Evolutionary conservation across 1,140 invertebrate genomes (phyloP).

Genomic region (Diorhabda elongata): DNA sequence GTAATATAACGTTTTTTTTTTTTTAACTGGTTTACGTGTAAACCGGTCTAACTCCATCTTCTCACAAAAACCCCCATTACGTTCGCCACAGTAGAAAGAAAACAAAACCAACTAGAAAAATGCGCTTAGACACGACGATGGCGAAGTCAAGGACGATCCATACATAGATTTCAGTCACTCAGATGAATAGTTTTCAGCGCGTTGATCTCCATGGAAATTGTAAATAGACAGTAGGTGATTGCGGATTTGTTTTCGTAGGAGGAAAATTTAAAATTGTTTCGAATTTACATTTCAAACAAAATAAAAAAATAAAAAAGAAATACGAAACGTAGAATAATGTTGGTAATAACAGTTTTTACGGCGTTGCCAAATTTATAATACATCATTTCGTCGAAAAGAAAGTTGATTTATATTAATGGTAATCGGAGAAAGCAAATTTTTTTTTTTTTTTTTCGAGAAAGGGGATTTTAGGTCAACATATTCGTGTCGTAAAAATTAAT

Average conservation of each 20-base stretch:
- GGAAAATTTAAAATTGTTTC: background rate
- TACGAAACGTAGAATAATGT: too few species aligned
- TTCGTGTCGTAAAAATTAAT: too few species aligned
- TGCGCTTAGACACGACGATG: constrained; percentile 4
- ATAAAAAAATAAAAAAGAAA: too few species aligned
- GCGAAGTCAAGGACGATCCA: constrained; percentile 1
- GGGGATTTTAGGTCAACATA: too few species aligned
- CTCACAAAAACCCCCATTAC: background rate
- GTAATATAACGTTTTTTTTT: background rate
- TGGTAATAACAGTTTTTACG: too few species aligned
- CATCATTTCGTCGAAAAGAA: too few species aligned
- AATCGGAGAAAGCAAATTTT: too few species aligned
- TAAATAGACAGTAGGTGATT: background rate
- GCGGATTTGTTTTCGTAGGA: background rate
- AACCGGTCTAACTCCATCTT: constrained; percentile 2
- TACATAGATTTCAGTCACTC: background rate
- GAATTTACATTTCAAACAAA: too few species aligned
- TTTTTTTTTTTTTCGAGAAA: too few species aligned
- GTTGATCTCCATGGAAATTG: background rate
- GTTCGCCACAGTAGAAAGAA: constrained; percentile 1
- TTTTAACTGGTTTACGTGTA: background rate
- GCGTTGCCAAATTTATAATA: too few species aligned
- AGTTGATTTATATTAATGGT: too few species aligned
- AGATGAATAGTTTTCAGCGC: background rate
- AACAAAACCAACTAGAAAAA: background rate